Conservation (phyloP, 2,888 invertebrate genomes). For the Zele albiditarsus region DNA sequence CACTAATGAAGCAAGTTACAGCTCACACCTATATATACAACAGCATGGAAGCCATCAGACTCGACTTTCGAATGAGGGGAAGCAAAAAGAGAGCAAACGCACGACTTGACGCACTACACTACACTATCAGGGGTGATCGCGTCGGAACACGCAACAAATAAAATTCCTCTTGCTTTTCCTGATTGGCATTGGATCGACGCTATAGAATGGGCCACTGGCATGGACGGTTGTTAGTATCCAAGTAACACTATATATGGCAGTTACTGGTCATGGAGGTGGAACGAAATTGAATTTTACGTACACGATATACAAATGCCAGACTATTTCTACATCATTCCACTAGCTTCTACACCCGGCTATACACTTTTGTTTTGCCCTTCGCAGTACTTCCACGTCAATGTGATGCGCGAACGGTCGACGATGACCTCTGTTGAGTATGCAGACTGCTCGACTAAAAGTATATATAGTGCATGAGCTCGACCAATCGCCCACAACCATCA, state of each 20-base stretch:
- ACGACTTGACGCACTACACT: background rate
- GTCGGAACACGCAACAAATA: slow-evolving; percentile 22
- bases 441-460: background rate
- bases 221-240: slow-evolving; percentile 41
- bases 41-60: background rate
- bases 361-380: background rate
- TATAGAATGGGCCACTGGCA: slow-evolving; percentile 3
- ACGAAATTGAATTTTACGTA: slow-evolving; percentile 38
- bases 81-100: background rate
- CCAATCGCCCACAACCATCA: slow-evolving; percentile 16
- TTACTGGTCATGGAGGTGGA: slow-evolving; percentile 27
- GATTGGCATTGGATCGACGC: slow-evolving; percentile 2
- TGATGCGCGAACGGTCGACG: slow-evolving; percentile 1
- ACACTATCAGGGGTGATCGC: slow-evolving; percentile 15
- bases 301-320: slow-evolving; percentile 8
- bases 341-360: background rate
- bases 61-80: slow-evolving; percentile 14
- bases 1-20: slow-evolving; percentile 18
- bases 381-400: background rate
- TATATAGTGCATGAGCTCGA: background rate
- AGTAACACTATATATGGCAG: slow-evolving; percentile 5
- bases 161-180: slow-evolving; percentile 27
- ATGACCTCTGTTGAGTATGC: background rate
- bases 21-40: slow-evolving; percentile 1
- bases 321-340: slow-evolving; percentile 23